Base-by-base conservation (phyloP, 2,113 vertebrate species). In the Cyprinodon variegatus region DNA sequence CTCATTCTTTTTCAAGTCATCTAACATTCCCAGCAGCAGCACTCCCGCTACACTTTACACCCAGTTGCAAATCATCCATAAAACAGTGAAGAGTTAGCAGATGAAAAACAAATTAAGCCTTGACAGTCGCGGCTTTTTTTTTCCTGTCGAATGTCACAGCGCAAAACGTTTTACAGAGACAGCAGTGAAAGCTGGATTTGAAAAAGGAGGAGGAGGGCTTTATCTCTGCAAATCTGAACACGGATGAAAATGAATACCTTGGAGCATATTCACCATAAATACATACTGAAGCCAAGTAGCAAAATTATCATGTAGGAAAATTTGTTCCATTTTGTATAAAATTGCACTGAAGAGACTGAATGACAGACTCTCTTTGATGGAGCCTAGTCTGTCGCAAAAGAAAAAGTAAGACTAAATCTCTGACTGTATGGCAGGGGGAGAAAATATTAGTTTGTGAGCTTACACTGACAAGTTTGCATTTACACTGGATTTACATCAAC, bases 11-110 rank as follows among this genome's bases (percentile, higher is more conserved):
- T 36, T 13, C 29, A 48, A 61, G 74, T 72, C 75, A 14, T 53
- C 13, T 62, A 22, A 82, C 83, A 88, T 71, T 73, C 50, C 72
- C 63, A 73, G 71, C 45, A 4, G 74, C 85, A 85, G 85, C 36
- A 86, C 68, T 85, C 50, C 6, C 76, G 76, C 67, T 10, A 70
- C 62, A 76, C 65, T 66, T 84, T 79, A 66, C 59, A 74, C 69
- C 65, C 53, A 0, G 29, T 20, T 79, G 88, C 79, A 79, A 74
- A 81, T 57, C 50, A 57, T 20, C 50, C 50, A n/a, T 2, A 57
- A 7, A 57, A 11, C 43, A 57, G 50, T 14, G 9, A 57, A 57
- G 50, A 57, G 17, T 57, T 57, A 57, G 53, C 61, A 29, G 65
- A 75, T 81, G 79, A 60, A 15, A 68, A 85, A 66, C 22, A 12